A percentile compares a stretch with the other conserved stretches of the same genome.
Conservation (phyloP, 2,113 vertebrate genomes). For the Cyanocitta stelleri region DNA sequence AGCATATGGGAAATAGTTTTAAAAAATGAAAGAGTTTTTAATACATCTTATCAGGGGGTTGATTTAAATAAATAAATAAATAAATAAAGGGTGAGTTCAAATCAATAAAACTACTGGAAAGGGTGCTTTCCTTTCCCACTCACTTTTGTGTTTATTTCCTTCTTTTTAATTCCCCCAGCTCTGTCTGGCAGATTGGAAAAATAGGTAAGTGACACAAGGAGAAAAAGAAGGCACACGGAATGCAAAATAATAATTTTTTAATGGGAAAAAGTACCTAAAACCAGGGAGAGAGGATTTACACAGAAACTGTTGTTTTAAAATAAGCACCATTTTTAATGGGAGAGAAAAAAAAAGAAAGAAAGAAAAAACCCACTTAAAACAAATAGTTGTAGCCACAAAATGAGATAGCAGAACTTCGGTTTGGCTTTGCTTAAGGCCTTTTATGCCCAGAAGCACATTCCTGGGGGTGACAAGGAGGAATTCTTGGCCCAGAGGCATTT, state of each 20-base stretch:
- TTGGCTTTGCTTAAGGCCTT: slow-evolving; percentile 4
- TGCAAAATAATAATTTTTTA: background rate
- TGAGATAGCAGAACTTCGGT: background rate
- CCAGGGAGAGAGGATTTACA: background rate
- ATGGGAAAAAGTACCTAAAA: background rate
- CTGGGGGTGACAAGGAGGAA: background rate
- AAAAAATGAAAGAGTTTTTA: background rate
- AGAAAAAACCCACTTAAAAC: background rate
- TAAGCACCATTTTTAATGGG: background rate
- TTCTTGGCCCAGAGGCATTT: background rate
- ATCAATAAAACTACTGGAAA: background rate
- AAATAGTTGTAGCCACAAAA: background rate
- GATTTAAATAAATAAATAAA: background rate
- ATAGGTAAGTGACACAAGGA: background rate
- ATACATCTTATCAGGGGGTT: background rate
- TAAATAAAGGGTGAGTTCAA: background rate
- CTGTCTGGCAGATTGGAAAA: background rate
- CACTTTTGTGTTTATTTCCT: background rate
- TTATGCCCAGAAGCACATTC: background rate
- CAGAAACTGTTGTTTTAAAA: background rate
- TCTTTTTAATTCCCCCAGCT: background rate
- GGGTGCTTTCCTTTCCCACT: background rate
- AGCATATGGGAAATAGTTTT: background rate
- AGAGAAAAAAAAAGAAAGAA: rapidly evolving
- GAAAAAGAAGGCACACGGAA: background rate